Evolutionary conservation across 2,797 vertebrate genomes (phyloP).

Genomic region (Delichon dasypus): DNA sequence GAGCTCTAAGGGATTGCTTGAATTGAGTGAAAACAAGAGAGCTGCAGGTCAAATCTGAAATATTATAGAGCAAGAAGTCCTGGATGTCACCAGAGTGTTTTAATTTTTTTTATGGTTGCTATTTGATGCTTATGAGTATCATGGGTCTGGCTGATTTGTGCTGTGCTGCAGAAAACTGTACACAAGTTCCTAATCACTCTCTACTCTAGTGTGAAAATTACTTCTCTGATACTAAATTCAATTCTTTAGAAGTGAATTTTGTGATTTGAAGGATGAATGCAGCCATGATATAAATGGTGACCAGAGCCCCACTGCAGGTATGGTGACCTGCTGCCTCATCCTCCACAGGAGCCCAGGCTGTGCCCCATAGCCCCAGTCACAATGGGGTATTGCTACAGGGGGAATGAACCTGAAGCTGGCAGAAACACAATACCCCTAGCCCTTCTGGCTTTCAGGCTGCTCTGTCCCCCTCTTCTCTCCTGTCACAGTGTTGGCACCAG

Average conservation of each 20-base stretch:
- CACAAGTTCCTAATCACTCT: neutral
- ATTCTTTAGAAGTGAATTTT: neutral
- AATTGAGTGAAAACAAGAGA: neutral
- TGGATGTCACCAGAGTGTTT: neutral
- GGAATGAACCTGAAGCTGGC: neutral
- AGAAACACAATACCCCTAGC: neutral
- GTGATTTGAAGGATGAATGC: neutral
- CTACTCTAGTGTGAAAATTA: neutral
- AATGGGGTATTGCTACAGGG: neutral
- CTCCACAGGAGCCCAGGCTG: rapidly evolving
- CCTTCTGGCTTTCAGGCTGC: neutral
- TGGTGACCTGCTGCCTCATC: neutral
- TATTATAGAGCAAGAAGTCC: neutral
- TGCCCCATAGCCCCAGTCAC: neutral
- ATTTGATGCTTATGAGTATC: neutral
- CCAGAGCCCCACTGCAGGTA: neutral
- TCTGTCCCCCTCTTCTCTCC: neutral
- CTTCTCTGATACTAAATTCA: neutral
- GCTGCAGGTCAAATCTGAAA: neutral
- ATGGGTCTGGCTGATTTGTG: neutral
- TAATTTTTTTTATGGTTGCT: neutral
- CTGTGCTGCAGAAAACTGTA: neutral
- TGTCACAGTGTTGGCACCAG: neutral
- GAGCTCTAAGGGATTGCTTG: neutral
- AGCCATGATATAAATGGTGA: neutral